Conservation (phyloP, 1,140 invertebrate genomes). For the Chlorops oryzae region DNA sequence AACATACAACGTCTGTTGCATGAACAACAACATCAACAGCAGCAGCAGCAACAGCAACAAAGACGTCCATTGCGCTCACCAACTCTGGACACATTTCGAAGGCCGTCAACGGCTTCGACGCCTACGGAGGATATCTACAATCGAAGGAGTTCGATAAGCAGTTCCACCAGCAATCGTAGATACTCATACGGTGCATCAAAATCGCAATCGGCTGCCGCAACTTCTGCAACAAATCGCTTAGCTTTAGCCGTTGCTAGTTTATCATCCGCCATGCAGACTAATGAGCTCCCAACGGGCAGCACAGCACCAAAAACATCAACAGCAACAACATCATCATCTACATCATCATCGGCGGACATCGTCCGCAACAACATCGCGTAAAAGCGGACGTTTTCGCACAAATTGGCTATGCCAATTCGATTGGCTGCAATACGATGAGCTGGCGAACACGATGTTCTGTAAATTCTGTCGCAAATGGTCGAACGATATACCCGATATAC, state of each 20-base stretch:
- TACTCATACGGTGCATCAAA: no score
- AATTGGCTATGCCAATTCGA: constrained; percentile 61
- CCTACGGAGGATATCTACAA: no score
- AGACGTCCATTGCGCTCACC: no score
- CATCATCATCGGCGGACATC: no score
- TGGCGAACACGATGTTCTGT: constrained; percentile 64
- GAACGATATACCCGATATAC: constrained; percentile 59
- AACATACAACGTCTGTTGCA: constrained; percentile 5
- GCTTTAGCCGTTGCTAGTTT: no score
- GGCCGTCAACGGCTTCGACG: no score
- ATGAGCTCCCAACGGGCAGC: neutral
- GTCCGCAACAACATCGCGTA: constrained; percentile 46
- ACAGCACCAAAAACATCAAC: constrained; percentile 9
- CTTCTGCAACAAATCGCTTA: no score
- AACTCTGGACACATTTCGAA: constrained; percentile 17
- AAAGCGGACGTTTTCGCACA: constrained; percentile 57
- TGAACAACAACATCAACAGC: constrained; percentile 12
- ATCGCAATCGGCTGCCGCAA: no score
- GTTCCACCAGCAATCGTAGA: no score
- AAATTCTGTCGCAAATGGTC: constrained; percentile 67
- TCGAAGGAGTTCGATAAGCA: no score
- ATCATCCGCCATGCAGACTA: no score
- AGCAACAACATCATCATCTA: constrained; percentile 33
- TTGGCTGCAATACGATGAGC: constrained; percentile 64
- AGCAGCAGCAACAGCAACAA: constrained; percentile 16